Percentiles rank a stretch among this genome's conserved stretches.
These are phyloP conservation scores for Scalopus aquaticus DNA, from an alignment of 2,113 vertebrate species.

Conservation along the genomic window DNA sequence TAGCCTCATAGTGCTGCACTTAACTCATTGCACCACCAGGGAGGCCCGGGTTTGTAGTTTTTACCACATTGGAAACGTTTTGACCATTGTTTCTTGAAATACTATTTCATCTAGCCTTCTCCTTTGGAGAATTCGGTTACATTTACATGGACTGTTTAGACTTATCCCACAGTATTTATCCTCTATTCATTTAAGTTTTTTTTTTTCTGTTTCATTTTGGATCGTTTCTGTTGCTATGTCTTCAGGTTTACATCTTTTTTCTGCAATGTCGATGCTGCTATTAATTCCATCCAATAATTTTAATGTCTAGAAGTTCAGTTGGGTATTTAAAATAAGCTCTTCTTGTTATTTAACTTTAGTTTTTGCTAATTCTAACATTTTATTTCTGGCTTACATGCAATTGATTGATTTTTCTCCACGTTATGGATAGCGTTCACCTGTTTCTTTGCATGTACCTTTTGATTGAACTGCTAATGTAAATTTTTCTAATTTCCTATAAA, in stretches of 20 bases:
- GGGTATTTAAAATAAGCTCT: neutral
- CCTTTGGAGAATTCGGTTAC: neutral
- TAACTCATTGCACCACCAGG: no score
- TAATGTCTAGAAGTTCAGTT: neutral
- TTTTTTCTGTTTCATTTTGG: neutral
- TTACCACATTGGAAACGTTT: neutral
- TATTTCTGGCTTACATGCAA: neutral
- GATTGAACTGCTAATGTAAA: neutral
- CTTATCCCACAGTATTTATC: neutral
- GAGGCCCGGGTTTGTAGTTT: neutral
- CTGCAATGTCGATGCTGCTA: neutral
- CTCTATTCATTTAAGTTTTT: neutral
- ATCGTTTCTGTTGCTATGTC: neutral
- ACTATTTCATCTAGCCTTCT: neutral
- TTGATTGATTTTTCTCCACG: neutral
- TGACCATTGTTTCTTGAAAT: neutral
- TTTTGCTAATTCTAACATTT: neutral
- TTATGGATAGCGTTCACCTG: neutral
- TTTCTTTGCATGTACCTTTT: neutral
- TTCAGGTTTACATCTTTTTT: neutral
- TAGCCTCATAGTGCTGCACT: no score
- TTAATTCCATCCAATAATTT: neutral
- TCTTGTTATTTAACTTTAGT: neutral
- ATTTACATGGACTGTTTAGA: neutral
- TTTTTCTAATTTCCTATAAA: neutral